Conservation (phyloP, 2,888 invertebrate genomes). For the Dorcus hopei region DNA sequence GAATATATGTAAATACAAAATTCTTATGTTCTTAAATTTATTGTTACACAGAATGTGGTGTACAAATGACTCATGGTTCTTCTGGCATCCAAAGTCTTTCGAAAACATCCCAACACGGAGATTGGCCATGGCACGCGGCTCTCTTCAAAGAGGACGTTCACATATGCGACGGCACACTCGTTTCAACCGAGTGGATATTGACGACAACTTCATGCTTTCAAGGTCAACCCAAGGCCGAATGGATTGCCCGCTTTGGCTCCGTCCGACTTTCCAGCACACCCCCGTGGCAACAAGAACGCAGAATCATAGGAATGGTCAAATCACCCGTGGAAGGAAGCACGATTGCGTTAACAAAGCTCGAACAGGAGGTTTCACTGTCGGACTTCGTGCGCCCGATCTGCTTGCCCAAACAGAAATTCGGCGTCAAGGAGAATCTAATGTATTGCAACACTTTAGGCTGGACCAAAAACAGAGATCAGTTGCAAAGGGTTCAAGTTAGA, state of each 20-base stretch:
- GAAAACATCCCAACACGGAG: conserved; percentile 75
- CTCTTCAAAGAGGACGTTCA: conserved; percentile 80
- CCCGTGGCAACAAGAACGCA: conserved; percentile 84
- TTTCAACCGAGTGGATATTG: conserved; percentile 78
- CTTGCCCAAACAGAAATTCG: conserved; percentile 61
- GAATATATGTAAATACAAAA: too few species aligned
- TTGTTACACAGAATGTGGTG: conserved; percentile 41
- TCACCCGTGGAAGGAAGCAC: conserved; percentile 88
- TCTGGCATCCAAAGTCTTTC: conserved; percentile 49
- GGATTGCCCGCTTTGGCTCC: conserved; percentile 77
- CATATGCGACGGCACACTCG: conserved; percentile 83
- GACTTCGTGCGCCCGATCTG: conserved; percentile 85
- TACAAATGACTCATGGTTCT: conserved; percentile 40
- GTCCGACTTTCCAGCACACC: conserved; percentile 74
- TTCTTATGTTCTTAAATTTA: conserved; percentile 1
- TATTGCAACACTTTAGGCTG: conserved; percentile 83
- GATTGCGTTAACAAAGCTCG: conserved; percentile 75
- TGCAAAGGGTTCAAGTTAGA: conserved; percentile 77
- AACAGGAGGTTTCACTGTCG: conserved; percentile 69
- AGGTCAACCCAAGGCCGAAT: conserved; percentile 83
- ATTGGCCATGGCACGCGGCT: conserved; percentile 92
- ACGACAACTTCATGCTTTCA: conserved; percentile 85
- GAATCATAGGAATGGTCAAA: conserved; percentile 82
- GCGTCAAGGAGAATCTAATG: conserved; percentile 40
- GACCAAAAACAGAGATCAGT: conserved; percentile 78